Evolutionary conservation across 2,888 invertebrate genomes (phyloP).

Genomic region (Diogma glabrata): DNA sequence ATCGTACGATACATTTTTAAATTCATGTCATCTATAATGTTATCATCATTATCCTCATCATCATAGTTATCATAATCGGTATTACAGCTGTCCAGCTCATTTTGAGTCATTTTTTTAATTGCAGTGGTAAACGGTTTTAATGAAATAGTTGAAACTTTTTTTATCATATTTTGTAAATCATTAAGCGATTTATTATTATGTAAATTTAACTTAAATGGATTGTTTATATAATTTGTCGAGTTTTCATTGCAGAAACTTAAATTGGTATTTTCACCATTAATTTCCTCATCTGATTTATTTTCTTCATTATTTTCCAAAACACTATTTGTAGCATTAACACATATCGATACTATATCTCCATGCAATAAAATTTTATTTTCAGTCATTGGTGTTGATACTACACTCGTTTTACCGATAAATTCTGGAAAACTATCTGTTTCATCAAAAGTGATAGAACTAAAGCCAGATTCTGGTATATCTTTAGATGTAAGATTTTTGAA

Average conservation of each 20-base stretch:
- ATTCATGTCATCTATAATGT: constrained; percentile 34
- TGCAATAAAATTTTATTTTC: constrained; percentile 64
- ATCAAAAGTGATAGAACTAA: constrained; percentile 42
- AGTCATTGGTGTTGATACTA: constrained; percentile 67
- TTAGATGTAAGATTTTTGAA: constrained; percentile 37
- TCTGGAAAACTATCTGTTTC: constrained; percentile 42
- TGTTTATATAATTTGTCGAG: constrained; percentile 30
- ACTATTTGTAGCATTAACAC: constrained; percentile 47
- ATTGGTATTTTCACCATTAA: constrained; percentile 18
- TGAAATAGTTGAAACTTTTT: constrained; percentile 44
- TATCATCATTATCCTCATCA: constrained; percentile 17
- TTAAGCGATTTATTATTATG: constrained; percentile 44
- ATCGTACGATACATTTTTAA: constrained; percentile 53
- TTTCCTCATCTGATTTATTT: constrained; percentile 16
- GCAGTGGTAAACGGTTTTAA: constrained; percentile 43
- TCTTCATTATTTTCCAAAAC: constrained; percentile 10
- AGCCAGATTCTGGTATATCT: constrained; percentile 34
- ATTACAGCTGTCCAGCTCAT: constrained; percentile 25
- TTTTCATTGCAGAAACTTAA: not conserved
- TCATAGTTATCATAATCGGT: not conserved
- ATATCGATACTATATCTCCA: constrained; percentile 63
- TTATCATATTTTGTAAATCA: constrained; percentile 49
- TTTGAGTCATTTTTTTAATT: constrained; percentile 33
- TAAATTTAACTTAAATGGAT: constrained; percentile 24
- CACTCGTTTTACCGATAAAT: constrained; percentile 58